A percentile compares a stretch with the other conserved stretches of the same genome.
These are phyloP conservation scores for Nyctereutes procyonoides DNA, from an alignment of 2,113 vertebrate genomes.

Conservation along the genomic window DNA sequence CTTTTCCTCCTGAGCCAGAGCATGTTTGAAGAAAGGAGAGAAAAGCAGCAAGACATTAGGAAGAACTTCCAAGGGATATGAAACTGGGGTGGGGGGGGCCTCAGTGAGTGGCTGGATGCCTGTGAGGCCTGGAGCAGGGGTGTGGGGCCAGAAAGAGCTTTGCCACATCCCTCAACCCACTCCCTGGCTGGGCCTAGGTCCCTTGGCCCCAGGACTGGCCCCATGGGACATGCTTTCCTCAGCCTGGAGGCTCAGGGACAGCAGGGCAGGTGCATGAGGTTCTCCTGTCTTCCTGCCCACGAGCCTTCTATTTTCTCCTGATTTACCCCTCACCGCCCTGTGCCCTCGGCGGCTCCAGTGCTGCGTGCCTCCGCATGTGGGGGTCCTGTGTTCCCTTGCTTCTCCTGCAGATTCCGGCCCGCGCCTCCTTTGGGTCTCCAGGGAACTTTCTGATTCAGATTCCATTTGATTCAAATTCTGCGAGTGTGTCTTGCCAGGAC, in stretches of 20 bases:
- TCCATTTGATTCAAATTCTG: slow-evolving; percentile 5
- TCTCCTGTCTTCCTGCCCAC: background rate
- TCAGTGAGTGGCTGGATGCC: background rate
- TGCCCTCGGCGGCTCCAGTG: background rate
- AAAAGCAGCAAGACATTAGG: background rate
- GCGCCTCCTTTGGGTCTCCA: background rate
- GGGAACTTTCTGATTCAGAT: background rate
- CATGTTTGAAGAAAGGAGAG: background rate
- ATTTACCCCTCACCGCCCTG: background rate
- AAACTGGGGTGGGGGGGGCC: background rate
- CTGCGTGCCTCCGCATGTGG: background rate
- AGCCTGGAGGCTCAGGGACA: background rate
- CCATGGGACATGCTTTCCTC: background rate
- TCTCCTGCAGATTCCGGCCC: background rate
- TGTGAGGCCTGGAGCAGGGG: background rate
- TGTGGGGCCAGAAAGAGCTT: background rate
- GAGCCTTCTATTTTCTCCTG: background rate
- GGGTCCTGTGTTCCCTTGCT: fast-evolving
- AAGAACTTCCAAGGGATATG: background rate
- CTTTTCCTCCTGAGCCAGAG: background rate
- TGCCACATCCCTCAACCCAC: no score
- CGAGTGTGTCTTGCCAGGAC: background rate
- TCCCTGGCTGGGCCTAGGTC: fast-evolving
- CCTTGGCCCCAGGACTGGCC: background rate
- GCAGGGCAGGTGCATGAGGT: fast-evolving